phyloP scores from a whole-genome alignment of 1,140 invertebrate genomes.

The Brachionus angularis region DNA sequence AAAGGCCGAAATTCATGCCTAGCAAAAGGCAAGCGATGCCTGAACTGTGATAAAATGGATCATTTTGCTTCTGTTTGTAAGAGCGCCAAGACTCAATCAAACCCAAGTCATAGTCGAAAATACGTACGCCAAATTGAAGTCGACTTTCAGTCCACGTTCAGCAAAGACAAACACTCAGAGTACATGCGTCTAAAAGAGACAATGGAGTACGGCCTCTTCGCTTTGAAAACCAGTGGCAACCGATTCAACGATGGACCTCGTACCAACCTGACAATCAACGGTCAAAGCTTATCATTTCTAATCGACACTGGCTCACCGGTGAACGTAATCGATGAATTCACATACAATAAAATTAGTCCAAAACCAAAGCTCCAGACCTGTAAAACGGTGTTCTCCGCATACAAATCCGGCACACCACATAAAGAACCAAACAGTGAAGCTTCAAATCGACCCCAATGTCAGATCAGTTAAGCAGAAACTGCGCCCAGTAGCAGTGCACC shows the following conservation, averaged over 20 bases:
- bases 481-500: no score
- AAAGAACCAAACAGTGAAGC: background rate
- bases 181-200: background rate
- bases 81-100: background rate
- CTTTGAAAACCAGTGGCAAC: background rate
- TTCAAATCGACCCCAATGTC: background rate
- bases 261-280: background rate
- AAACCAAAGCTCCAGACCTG: background rate
- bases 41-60: background rate
- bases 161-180: background rate
- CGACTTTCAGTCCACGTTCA: background rate
- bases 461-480: background rate
- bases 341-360: background rate
- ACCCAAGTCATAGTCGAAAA: background rate
- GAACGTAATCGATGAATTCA: background rate
- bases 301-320: background rate
- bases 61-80: background rate
- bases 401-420: background rate
- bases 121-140: background rate
- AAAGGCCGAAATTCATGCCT: background rate
- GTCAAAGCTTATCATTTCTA: background rate
- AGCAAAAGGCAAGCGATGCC: background rate
- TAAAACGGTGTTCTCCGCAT: background rate
- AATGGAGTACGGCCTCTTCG: background rate
- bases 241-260: conserved; percentile 13